Evolutionary conservation across 1,140 invertebrate species (phyloP), one percentile per base, ranked within the genome.

Genomic region (Macrocentrus cingulum): DNA sequence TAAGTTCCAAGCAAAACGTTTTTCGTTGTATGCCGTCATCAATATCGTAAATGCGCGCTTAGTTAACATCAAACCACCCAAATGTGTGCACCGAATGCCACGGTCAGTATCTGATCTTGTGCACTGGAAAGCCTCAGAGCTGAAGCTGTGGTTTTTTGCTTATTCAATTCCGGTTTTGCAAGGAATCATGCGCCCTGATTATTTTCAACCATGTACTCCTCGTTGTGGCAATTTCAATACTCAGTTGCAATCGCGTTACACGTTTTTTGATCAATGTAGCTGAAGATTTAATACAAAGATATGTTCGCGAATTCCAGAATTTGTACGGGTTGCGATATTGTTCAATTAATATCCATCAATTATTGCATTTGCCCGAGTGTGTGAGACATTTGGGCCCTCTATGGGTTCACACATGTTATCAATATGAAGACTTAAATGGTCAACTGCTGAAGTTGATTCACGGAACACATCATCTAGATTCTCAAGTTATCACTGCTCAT

Each of bases 171-270:
- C 44, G 2, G n/a, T 46, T 18, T 13, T 22, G 1, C 4, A 46
- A 20, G 44, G 44, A 25, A 46, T 46, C 3, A 2, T 51, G 15
- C 13, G 36, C 23, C 25, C 6, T 22, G 51, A 50, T 44, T 48
- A 45, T 19, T 39, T 50, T 41, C 29, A 53, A 59, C 42, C 60
- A 37, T n/a, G 11, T 48, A 20, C 25, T 1, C 22, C 25, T 18
- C 36, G 6, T 48, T 9, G 41, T 20, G 13, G 52, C 53, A 36
- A 42, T 54, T 23, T 54, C 44, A 42, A 62, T 64, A 52, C 51
- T 56, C 55, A 59, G 61, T 29, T 23, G 45, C 6, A 19, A 46
- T 13, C 37, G n/a, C 15, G 32, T 2, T 4, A 59, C 34, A 51
- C 15, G 13, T 22, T 1, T 42, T 39, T 16, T 45, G 18, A 9